Base-by-base conservation (phyloP, 2,888 invertebrate species). In the Dyspetes luteomarginatus region DNA sequence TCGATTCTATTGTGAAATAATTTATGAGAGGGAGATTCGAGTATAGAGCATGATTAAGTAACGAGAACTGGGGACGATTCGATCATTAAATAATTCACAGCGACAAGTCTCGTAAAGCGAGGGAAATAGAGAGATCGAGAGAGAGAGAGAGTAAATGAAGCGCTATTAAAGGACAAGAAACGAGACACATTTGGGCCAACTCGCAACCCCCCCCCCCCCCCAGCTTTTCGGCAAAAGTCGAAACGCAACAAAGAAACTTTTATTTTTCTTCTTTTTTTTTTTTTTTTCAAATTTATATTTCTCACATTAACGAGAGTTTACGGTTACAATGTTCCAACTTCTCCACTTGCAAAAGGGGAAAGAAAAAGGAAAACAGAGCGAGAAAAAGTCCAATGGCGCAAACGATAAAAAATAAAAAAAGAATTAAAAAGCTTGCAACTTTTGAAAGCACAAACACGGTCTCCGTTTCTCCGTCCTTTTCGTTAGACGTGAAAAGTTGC, bases 121-220 rank as follows among this genome's bases (percentile, higher is more conserved):
- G 69, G 78, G 45, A 78, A 81, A 76, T 52, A 82, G 74, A 77
- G 45, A 60, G 28, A 75, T 71, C 78, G 58, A 73, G 65, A 83
- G 15, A 68, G 43, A 55, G 24, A 41, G 30, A 36, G 48, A 41
- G 55, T 65, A 78, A 62, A 68, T 73, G 78, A 41, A 50, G 71
- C 81, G 78, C 81, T 82, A 79, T 83, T 83, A 55, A 79, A 60
- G 50, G 60, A 75, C 48, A 68, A 76, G 62, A 79, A 58, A 68
- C 67, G 30, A 64, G 62, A 43, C 41, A 48, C 73, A 58, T 72
- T 43, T 19, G 24, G 4, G 2, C 74, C 50, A 76, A 36, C 12
- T 36, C 12, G 36, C 12, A 36, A n/a, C n/a, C n/a, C n/a, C n/a
- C n/a, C n/a, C n/a, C n/a, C n/a, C n/a, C n/a, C n/a, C n/a, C n/a